These are phyloP conservation scores for Agrypnus murinus DNA, from an alignment of 2,888 invertebrate genomes.

Conservation along the genomic window DNA sequence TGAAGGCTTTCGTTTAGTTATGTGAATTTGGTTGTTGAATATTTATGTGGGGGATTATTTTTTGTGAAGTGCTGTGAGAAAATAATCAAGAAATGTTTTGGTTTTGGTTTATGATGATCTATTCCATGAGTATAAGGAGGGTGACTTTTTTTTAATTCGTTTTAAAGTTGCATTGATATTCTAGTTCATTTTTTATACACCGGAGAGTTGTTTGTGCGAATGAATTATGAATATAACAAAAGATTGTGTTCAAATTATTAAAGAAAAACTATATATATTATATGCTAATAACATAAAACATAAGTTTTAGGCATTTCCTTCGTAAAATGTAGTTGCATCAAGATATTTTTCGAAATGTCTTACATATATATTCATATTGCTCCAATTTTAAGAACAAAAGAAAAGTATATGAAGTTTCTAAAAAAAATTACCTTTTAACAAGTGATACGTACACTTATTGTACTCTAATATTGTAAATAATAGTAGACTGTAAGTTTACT, in stretches of 20 bases:
- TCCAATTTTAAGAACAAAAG: constrained; percentile 50
- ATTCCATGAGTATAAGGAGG: constrained; percentile 30
- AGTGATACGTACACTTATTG: constrained; percentile 51
- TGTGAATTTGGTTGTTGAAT: constrained; percentile 36
- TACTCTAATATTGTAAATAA: constrained; percentile 48
- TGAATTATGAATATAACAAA: constrained; percentile 36
- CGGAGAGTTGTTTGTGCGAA: constrained; percentile 27
- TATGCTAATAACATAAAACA: constrained; percentile 23
- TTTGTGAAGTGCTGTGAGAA: constrained; percentile 61
- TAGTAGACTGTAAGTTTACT: constrained; percentile 39
- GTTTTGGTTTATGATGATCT: constrained; percentile 30
- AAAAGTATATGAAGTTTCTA: constrained; percentile 37
- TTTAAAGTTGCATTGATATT: constrained; percentile 24
- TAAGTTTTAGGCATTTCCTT: constrained; percentile 36
- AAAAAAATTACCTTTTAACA: constrained; percentile 47
- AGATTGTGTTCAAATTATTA: constrained; percentile 59
- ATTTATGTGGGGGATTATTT: constrained; percentile 44
- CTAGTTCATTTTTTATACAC: too few species aligned
- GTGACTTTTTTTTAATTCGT: neutral
- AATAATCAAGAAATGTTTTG: constrained; percentile 46
- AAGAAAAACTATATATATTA: constrained; percentile 46
- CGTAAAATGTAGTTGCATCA: constrained; percentile 45
- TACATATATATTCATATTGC: constrained; percentile 54
- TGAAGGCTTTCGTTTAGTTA: constrained; percentile 50
- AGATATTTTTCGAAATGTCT: constrained; percentile 64